These are phyloP conservation scores for Lasioglossum marginatum DNA, from an alignment of 2,888 invertebrate species.

Conservation along the genomic window DNA sequence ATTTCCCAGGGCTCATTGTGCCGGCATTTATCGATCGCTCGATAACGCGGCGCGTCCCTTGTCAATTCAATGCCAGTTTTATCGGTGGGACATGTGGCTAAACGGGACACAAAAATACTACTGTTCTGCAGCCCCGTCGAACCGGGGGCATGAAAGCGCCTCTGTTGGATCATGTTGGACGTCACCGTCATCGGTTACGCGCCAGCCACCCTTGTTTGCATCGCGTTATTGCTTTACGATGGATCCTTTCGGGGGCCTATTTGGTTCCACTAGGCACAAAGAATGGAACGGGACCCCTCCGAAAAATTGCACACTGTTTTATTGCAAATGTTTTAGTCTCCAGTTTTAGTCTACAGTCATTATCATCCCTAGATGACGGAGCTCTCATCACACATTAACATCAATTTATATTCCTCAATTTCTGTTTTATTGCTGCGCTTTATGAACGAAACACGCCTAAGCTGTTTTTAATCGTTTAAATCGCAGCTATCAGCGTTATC, in stretches of 20 bases:
- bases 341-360: not conserved
- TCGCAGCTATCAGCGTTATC: not conserved
- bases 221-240: conserved; percentile 37
- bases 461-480: not conserved
- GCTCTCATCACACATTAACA: not conserved
- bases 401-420: not conserved
- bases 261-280: not conserved
- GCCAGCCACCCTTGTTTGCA: conserved; percentile 48
- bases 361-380: not conserved
- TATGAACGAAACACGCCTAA: not conserved
- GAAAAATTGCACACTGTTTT: not conserved
- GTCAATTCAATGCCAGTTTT: conserved; percentile 70
- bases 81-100: conserved; percentile 76
- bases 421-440: not conserved
- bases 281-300: not conserved
- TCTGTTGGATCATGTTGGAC: conserved; percentile 69
- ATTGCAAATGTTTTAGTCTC: not conserved
- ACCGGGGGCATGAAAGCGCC: conserved; percentile 74
- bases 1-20: conserved; percentile 67
- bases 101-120: conserved; percentile 80
- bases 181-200: conserved; percentile 38
- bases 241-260: conserved; percentile 29
- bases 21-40: conserved; percentile 69
- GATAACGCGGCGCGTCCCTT: conserved; percentile 57
- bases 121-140: conserved; percentile 76